Conservation (phyloP, 2,113 vertebrate species). For the Cheirogaleus medius region DNA sequence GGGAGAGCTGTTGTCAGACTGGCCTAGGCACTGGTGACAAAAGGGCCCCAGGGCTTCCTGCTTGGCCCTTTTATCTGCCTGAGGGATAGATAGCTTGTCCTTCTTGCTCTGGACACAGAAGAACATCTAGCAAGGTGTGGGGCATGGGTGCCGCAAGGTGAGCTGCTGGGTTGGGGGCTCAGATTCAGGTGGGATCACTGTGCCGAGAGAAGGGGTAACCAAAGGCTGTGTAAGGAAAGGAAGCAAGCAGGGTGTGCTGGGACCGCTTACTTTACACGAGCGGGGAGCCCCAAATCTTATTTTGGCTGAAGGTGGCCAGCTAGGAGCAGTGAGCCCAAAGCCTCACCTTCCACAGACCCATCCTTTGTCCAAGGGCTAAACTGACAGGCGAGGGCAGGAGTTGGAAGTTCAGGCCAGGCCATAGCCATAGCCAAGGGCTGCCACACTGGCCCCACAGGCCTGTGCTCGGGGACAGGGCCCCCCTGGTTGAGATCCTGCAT, state of each 20-base stretch:
- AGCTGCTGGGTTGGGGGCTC: background rate
- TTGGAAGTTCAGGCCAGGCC: background rate
- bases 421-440: background rate
- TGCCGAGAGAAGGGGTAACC: background rate
- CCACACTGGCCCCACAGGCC: background rate
- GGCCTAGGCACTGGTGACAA: background rate
- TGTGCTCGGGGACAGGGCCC: background rate
- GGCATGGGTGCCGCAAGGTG: background rate
- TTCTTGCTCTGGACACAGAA: background rate
- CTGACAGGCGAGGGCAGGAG: background rate
- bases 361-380: background rate
- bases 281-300: background rate
- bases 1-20: background rate
- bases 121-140: background rate
- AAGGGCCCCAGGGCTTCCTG: constrained; percentile 37
- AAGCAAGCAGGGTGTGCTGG: background rate
- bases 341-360: background rate
- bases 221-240: background rate
- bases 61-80: background rate
- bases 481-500: background rate
- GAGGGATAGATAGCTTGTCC: background rate
- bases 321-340: background rate
- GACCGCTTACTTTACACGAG: background rate
- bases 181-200: background rate
- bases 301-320: background rate